Evolutionary conservation across 1,140 invertebrate genomes (phyloP).

Genomic region (Apis florea): DNA sequence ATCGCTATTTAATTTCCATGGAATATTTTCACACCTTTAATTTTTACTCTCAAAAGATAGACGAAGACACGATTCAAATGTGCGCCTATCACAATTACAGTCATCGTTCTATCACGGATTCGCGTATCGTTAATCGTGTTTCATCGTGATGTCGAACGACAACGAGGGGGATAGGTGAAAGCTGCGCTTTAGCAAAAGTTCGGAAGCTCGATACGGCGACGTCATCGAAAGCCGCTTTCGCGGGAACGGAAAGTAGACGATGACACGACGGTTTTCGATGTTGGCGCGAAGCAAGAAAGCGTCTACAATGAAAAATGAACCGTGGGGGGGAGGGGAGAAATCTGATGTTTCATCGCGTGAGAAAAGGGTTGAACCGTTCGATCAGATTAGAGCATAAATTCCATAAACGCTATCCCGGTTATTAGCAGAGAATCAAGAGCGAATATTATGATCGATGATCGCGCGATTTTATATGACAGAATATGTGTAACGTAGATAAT

Average conservation of each 20-base stretch:
- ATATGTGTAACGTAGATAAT: no score
- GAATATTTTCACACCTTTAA: no score
- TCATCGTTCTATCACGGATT: neutral
- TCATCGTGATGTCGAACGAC: constrained; percentile 11
- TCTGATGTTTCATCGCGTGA: constrained; percentile 34
- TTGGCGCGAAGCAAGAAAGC: constrained; percentile 32
- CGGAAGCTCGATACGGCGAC: constrained; percentile 54
- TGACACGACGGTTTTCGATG: constrained; percentile 32
- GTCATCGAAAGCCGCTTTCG: constrained; percentile 52
- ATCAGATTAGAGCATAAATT: neutral
- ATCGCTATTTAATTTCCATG: no score
- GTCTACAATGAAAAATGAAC: constrained; percentile 58
- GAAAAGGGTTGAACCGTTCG: constrained; percentile 13
- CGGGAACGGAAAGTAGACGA: constrained; percentile 22
- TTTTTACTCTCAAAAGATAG: no score
- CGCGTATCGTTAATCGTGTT: constrained; percentile 57
- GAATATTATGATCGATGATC: neutral
- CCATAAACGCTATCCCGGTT: neutral
- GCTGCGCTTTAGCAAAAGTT: constrained; percentile 52
- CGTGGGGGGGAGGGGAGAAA: constrained; percentile 40
- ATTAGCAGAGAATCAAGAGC: neutral
- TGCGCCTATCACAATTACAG: neutral
- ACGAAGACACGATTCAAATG: neutral
- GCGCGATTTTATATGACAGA: neutral
- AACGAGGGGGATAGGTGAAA: constrained; percentile 57